Percentiles rank a stretch among this genome's conserved stretches.
Conservation (phyloP, 2,888 invertebrate species). For the Steinernema hermaphroditum region DNA sequence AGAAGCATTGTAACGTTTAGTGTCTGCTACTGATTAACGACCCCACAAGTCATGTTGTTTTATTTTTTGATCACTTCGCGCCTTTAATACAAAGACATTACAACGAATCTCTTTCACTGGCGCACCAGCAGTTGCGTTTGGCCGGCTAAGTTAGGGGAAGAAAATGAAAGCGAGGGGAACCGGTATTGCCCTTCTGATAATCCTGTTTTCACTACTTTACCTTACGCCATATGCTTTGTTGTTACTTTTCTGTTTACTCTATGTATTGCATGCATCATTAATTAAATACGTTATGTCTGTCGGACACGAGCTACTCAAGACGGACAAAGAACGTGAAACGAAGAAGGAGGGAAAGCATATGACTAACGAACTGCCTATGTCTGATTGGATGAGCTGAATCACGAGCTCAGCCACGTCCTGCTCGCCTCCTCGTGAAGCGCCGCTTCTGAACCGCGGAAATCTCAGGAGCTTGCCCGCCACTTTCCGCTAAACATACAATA, state of each 20-base stretch:
- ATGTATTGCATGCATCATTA: neutral
- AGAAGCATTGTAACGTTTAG: constrained; percentile 13
- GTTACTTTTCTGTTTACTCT: constrained; percentile 27
- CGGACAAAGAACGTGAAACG: no score
- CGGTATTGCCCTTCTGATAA: constrained; percentile 24
- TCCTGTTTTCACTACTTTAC: constrained; percentile 25
- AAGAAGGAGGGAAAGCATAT: no score
- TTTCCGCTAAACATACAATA: constrained; percentile 2
- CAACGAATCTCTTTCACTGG: constrained; percentile 7
- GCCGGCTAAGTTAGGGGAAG: neutral
- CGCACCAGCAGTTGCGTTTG: constrained; percentile 22
- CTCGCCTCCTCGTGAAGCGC: neutral
- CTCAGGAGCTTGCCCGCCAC: constrained; percentile 2
- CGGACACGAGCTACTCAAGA: no score
- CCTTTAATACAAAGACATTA: constrained; percentile 28
- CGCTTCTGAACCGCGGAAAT: neutral
- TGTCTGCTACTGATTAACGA: constrained; percentile 5
- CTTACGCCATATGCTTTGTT: constrained; percentile 12
- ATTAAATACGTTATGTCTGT: neutral
- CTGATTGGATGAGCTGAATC: constrained; percentile 66
- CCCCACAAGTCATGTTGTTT: constrained; percentile 19
- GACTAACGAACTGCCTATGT: no score
- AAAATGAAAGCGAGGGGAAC: constrained; percentile 15
- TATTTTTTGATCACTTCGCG: constrained; percentile 25
- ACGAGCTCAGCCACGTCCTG: constrained; percentile 48